Evolutionary conservation across 1,140 invertebrate species (phyloP), one percentile per base, ranked within the genome.

Genomic region (Caerostris darwini): DNA sequence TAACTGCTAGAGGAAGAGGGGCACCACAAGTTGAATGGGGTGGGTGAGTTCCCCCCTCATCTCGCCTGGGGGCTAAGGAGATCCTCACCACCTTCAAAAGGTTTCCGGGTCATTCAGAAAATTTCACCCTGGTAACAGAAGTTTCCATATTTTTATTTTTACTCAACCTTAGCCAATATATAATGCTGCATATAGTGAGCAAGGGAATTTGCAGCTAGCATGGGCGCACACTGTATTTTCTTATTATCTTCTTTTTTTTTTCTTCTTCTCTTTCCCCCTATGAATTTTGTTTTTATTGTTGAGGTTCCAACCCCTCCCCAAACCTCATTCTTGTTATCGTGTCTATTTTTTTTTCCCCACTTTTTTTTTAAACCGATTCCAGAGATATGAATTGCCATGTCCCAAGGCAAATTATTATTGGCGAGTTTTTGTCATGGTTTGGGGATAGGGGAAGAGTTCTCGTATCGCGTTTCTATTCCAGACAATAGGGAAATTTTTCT

Each of bases 321-420:
- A 53, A 57, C 17, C 56, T 14, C n/a, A 91, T 91, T 91, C 89
- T 91, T 91, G 89, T 81, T 81, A 82, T 91, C 67, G 56, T 82
- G 89, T 81, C 53, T 54, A 5, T 14, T 14, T 71, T 57, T 59
- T 34, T 58, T 69, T 69, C 3, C 34, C 54, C n/a, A 56, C 54
- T 85, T 85, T 59, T 56, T 61, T 61, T 54, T 19, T 14, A 67
- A 92, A 92, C 57, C 90, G 90, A 92, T 92, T 67, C 57, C 58
- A 67, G 34, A 83, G 90, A 92, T 92, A 92, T 92, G 90, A 92
- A 92, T 85, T 81, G 57, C 88, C 19, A 67, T 92, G 90, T 85
- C 90, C 90, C 81, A 56, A 92, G 90, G 90, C 81, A 81, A 92
- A 92, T 92, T 92, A 92, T 92, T 85, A 83, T 85, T 82, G 77